Evolutionary conservation across 2,113 vertebrate genomes (phyloP).

Genomic region (Lamprologus sp.): DNA sequence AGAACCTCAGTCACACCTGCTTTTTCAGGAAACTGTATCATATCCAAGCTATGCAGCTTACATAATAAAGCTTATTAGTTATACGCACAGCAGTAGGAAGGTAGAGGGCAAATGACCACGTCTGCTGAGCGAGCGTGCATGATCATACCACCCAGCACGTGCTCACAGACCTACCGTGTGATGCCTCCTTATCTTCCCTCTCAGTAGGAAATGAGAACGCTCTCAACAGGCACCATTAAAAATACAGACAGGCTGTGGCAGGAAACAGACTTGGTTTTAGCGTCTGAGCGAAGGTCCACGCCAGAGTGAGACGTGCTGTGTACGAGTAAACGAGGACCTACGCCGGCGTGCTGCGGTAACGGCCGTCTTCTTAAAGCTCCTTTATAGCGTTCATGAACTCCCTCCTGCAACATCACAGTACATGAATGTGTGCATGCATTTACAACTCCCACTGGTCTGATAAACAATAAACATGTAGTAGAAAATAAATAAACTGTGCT

Average conservation of each 20-base stretch:
- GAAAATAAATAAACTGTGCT: background rate
- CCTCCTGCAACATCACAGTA: background rate
- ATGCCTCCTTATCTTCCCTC: slow-evolving; percentile 35
- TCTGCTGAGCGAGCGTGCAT: slow-evolving; percentile 1
- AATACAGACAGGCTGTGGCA: background rate
- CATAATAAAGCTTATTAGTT: background rate
- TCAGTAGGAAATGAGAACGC: background rate
- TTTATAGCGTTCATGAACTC: background rate
- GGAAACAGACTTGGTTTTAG: background rate
- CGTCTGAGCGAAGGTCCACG: background rate
- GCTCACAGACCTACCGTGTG: slow-evolving; percentile 31
- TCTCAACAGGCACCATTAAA: background rate
- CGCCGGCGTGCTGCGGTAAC: background rate
- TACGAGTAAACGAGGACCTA: background rate
- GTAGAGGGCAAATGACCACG: slow-evolving; percentile 27
- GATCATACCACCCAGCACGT: slow-evolving; percentile 5
- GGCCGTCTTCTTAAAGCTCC: background rate
- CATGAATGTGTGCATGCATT: slow-evolving; percentile 6
- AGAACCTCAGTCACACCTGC: background rate
- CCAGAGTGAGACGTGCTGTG: background rate
- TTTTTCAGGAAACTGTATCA: background rate
- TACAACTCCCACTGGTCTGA: slow-evolving; percentile 20
- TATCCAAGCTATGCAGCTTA: background rate
- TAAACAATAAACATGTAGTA: slow-evolving; percentile 44
- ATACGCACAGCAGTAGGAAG: background rate